phyloP scores from a whole-genome alignment of 64 coral and sea anemone species.

The Hydrozoanthus tunicans region DNA sequence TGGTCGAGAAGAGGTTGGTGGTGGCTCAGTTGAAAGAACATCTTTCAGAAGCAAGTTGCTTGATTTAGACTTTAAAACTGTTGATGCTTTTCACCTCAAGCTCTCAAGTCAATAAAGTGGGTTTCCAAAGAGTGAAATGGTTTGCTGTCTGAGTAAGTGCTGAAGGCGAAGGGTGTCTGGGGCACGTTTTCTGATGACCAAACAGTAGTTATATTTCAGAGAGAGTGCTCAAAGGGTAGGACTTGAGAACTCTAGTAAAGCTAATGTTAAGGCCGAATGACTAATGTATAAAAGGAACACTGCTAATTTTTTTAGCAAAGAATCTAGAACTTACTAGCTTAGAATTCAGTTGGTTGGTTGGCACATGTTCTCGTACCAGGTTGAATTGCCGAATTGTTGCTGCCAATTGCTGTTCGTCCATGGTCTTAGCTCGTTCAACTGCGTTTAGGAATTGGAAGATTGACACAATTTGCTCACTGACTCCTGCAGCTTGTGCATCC shows the following conservation, averaged over 20 bases:
- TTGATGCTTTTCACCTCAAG: not conserved
- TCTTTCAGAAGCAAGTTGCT: slow-evolving; percentile 38
- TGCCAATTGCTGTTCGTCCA: slow-evolving; percentile 64
- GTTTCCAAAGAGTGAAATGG: too few relatives aligned
- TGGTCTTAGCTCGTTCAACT: slow-evolving; percentile 75
- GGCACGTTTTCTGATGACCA: too few relatives aligned
- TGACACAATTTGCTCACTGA: slow-evolving; percentile 68
- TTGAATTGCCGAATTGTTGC: slow-evolving; percentile 48
- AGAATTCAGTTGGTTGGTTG: slow-evolving; percentile 74
- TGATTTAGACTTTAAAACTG: slow-evolving; percentile 21
- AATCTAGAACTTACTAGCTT: slow-evolving; percentile 40
- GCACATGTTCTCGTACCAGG: slow-evolving; percentile 88
- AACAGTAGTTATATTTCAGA: too few relatives aligned
- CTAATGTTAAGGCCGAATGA: too few relatives aligned
- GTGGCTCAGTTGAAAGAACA: slow-evolving; percentile 14
- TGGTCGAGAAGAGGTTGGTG: not conserved
- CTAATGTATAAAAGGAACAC: too few relatives aligned
- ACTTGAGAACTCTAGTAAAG: too few relatives aligned
- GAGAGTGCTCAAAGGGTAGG: too few relatives aligned
- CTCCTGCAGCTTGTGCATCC: slow-evolving; percentile 46
- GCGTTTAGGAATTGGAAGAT: slow-evolving; percentile 58
- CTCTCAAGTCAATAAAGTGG: too few relatives aligned
- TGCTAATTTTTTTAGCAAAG: not conserved
- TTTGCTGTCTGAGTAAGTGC: too few relatives aligned
- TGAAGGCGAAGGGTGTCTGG: too few relatives aligned